These are phyloP conservation scores for Leptodactylus fuscus DNA, from an alignment of 2,113 vertebrate genomes.

Conservation along the genomic window DNA sequence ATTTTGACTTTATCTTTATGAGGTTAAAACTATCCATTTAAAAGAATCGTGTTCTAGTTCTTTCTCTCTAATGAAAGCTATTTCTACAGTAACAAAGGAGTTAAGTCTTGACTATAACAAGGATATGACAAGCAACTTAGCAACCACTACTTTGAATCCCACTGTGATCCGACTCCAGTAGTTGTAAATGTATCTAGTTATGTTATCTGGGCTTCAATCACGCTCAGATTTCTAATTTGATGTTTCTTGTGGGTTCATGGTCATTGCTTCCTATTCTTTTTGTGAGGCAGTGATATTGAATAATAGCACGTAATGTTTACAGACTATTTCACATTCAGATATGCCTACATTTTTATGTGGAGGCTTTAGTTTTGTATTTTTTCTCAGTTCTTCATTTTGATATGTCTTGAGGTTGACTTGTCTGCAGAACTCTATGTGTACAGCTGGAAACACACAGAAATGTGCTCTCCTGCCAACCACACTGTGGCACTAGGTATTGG, in stretches of 20 bases:
- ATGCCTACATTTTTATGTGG: no score
- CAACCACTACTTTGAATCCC: not conserved
- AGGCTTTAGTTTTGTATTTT: no score
- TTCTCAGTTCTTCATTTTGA: no score
- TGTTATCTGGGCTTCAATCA: not conserved
- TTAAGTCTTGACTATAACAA: constrained; percentile 25
- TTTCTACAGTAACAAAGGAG: constrained; percentile 12
- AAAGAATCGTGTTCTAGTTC: not conserved
- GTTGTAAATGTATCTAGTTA: constrained; percentile 10
- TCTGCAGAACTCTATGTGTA: no score
- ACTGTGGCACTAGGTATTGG: no score
- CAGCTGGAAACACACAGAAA: no score
- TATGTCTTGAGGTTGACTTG: no score
- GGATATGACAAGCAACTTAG: constrained; percentile 8
- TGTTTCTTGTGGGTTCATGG: not conserved
- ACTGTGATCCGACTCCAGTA: constrained; percentile 9
- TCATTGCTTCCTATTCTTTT: not conserved
- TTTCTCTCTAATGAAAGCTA: not conserved
- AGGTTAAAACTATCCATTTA: not conserved
- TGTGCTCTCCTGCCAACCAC: no score
- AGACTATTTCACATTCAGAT: not conserved
- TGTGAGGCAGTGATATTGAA: not conserved
- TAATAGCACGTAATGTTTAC: not conserved
- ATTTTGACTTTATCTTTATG: not conserved
- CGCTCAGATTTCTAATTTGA: not conserved